phyloP scores from a whole-genome alignment of 2,888 invertebrate genomes.

The Trissonchulus sp. region DNA sequence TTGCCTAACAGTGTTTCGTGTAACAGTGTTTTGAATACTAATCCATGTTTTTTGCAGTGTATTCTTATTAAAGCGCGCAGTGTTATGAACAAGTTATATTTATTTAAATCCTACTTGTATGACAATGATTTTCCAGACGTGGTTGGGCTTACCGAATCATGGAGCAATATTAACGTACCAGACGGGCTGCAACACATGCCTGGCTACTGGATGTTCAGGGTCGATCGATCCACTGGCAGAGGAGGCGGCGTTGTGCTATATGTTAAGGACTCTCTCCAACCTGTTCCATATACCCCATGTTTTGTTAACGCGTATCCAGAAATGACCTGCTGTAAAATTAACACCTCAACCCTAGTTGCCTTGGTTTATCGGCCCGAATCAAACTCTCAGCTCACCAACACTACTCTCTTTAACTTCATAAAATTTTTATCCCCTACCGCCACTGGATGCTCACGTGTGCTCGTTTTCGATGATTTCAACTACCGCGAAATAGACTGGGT shows the following conservation, averaged over 20 bases:
- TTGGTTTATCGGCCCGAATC: constrained; percentile 10
- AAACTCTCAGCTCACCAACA: neutral
- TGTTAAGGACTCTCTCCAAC: constrained; percentile 4
- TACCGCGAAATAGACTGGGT: constrained; percentile 1
- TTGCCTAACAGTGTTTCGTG: too few relatives aligned
- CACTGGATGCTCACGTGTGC: constrained; percentile 11
- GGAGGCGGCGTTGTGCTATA: constrained; percentile 13
- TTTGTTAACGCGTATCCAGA: neutral
- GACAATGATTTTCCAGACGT: constrained; percentile 13
- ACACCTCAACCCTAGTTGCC: neutral
- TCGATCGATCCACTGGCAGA: constrained; percentile 10
- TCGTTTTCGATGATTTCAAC: constrained; percentile 10
- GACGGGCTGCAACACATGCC: neutral
- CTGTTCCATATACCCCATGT: constrained; percentile 7
- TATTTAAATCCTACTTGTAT: constrained; percentile 11
- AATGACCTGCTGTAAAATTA: constrained; percentile 1
- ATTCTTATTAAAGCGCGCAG: constrained; percentile 11
- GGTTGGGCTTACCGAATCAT: constrained; percentile 13
- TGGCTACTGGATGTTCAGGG: constrained; percentile 7
- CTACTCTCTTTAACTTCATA: neutral
- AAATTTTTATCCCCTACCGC: neutral
- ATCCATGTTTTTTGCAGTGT: neutral
- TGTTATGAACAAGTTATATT: constrained; percentile 10
- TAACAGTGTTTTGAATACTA: constrained; percentile 7
- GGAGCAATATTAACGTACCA: constrained; percentile 1